Evolutionary conservation across 2,113 vertebrate species (phyloP).

Genomic region (Panurus biarmicus): DNA sequence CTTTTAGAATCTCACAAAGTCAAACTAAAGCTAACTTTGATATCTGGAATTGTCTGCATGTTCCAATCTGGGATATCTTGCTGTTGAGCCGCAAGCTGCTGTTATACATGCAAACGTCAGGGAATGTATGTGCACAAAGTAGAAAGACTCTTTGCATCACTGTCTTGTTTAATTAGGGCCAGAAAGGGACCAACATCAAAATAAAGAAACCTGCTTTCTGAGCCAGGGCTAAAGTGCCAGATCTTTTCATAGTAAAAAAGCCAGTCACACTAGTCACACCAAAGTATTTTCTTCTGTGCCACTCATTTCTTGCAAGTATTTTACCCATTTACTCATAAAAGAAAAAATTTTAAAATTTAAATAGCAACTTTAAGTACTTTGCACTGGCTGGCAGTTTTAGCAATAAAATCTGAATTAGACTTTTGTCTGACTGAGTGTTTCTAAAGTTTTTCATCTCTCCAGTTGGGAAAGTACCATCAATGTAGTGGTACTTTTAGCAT

Average conservation of each 20-base stretch:
- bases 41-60: slow-evolving; percentile 63
- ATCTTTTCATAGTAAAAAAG: not conserved
- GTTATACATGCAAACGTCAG: slow-evolving; percentile 45
- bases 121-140: not conserved
- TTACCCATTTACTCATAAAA: not conserved
- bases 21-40: slow-evolving; percentile 75
- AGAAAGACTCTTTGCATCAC: slow-evolving; percentile 32
- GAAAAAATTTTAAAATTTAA: not conserved
- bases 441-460: not conserved
- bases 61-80: not conserved
- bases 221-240: not conserved
- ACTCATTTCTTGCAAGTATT: not conserved
- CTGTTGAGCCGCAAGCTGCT: slow-evolving; percentile 30
- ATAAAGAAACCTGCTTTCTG: not conserved
- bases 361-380: not conserved
- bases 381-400: not conserved
- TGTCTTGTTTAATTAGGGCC: slow-evolving; percentile 65
- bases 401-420: not conserved
- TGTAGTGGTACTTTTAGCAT: not conserved
- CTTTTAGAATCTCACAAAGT: slow-evolving; percentile 72
- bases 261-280: not conserved
- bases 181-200: slow-evolving; percentile 36
- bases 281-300: not conserved
- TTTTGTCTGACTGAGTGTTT: not conserved
- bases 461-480: not conserved